Base-by-base conservation (phyloP, 2,113 vertebrate genomes). In the Muntiacus reevesi region DNA sequence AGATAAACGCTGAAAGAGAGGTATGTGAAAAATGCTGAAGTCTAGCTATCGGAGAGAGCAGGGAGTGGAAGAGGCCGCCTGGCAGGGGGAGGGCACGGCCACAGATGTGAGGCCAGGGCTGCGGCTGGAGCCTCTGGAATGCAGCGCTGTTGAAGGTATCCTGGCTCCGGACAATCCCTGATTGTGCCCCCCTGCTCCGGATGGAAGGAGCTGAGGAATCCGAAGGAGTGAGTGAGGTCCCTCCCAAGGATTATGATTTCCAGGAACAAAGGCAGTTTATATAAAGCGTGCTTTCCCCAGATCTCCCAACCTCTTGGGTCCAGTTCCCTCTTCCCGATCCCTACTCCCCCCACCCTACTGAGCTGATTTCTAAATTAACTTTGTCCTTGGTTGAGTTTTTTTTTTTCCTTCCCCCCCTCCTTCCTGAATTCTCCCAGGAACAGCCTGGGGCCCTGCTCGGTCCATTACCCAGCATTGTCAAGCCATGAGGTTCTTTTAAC, bases 281-380 rank as follows among this genome's bases (percentile, higher is more conserved):
- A 33, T 71, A 87, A 96, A 97, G 78, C 19, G 1, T 33, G 13
- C 60, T 93, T 95, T 81, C 79, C 82, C 93, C 89, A 40, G 76
- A 88, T 89, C 97, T 97, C 71, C 85, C 81, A 89, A 52, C 45
- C 86, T 88, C 93, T 16, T 23, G 47, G 57, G 90, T 96, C 96
- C 95, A 71, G 40, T 84, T 45, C 43, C 40, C 15, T 43, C 23
- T 21, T 47, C 23, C 33, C 67, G 23, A 45, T 21, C 93, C 36
- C 36, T 2, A 21, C n/a, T 76, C n/a, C 30, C 78, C n/a, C 30
- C 71, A 54, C 23, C 84, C 89, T 25, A 4, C 1, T 2, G 91
- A 64, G 88, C 92, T 94, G 89, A 95, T 97, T 98, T 97, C 96
- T 95, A 95, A 98, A 97, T 97, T 97, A 98, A 97, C 95, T 95